Percentiles rank a stretch among this genome's conserved stretches.
Evolutionary conservation across 23 tunicate genomes (phyloP).

Genomic region (Trididemnum nubilum): DNA sequence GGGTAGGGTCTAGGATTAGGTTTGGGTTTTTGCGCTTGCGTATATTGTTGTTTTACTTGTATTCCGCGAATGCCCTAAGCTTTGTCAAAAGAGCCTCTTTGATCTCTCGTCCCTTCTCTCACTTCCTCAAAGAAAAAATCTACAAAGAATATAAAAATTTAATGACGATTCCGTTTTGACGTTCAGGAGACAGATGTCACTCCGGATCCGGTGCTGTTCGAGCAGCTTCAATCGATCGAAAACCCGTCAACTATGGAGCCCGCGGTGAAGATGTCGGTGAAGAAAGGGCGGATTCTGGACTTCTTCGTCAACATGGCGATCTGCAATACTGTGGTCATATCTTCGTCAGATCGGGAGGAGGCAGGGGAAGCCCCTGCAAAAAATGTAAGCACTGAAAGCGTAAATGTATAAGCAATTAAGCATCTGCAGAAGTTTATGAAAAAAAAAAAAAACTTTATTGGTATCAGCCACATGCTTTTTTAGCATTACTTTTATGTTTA

Average conservation of each 20-base stretch:
- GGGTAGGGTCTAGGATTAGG: no score
- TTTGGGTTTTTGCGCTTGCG: no score
- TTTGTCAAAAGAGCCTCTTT: no score
- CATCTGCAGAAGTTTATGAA: background rate
- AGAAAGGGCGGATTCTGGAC: slow-evolving; percentile 67
- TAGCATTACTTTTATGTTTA: background rate
- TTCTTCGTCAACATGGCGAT: slow-evolving; percentile 92
- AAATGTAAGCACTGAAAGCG: background rate
- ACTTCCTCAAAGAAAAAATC: no score
- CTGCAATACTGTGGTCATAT: slow-evolving; percentile 95
- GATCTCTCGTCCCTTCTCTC: no score
- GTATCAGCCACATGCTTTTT: background rate
- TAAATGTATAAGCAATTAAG: background rate
- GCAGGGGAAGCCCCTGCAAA: background rate
- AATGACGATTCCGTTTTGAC: no score
- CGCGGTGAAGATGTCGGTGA: slow-evolving; percentile 4
- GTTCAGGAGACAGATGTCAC: slow-evolving; percentile 89
- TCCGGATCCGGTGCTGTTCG: slow-evolving; percentile 88
- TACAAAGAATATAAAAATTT: no score
- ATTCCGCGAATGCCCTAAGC: no score
- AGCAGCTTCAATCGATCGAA: slow-evolving; percentile 44
- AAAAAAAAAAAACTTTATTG: no score
- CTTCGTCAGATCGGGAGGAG: slow-evolving; percentile 45
- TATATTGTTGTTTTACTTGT: no score
- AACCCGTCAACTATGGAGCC: background rate